Conservation (phyloP, 2,797 vertebrate species). For the Chaetophractus vellerosus region DNA sequence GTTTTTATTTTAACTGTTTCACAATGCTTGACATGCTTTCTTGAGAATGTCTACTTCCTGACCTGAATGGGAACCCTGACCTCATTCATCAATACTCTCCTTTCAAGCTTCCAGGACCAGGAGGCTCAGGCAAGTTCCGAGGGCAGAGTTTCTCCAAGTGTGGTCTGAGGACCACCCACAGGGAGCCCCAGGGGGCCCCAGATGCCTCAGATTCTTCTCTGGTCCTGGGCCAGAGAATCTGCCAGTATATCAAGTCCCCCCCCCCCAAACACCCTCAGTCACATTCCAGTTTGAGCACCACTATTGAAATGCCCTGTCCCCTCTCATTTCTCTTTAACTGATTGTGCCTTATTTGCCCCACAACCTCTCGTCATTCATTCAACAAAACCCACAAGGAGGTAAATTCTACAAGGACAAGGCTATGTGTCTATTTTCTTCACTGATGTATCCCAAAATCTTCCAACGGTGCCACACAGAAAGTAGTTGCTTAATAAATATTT, state of each 20-base stretch:
- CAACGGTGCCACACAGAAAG: not conserved
- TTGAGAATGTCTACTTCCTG: not conserved
- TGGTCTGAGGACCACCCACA: slow-evolving; percentile 55
- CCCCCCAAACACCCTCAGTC: not conserved
- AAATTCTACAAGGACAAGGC: not conserved
- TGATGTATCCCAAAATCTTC: not conserved
- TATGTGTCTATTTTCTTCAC: not conserved
- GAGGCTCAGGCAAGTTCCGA: not conserved
- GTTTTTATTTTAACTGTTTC: not conserved
- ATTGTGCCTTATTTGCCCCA: not conserved
- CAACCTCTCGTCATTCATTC: not conserved
- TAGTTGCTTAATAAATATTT: not conserved
- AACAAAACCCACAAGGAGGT: not conserved
- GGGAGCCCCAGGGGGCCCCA: not conserved
- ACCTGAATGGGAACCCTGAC: slow-evolving; percentile 6
- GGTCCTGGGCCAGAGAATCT: not conserved
- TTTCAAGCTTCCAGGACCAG: not conserved
- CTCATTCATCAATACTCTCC: slow-evolving; percentile 17
- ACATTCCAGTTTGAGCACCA: not conserved
- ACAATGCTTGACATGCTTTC: not conserved
- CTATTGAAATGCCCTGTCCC: not conserved
- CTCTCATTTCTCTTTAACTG: not conserved
- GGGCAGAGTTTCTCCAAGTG: not conserved
- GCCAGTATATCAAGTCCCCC: not conserved
- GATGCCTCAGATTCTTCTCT: not conserved